These are phyloP conservation scores for Neelides sp. DNA, from an alignment of 1,140 invertebrate genomes.

Conservation along the genomic window DNA sequence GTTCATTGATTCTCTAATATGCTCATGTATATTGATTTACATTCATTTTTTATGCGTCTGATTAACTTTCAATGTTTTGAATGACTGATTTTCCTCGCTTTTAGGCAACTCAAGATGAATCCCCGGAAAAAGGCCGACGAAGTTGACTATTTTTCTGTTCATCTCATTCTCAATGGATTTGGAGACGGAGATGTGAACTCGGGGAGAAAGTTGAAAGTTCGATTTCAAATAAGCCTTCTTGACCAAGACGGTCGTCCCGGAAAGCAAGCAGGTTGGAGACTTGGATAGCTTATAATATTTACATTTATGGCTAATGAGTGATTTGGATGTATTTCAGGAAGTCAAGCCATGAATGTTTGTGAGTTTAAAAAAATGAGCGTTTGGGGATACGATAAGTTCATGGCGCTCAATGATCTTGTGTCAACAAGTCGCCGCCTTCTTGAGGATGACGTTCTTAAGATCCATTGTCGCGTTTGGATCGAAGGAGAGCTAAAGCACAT, in stretches of 20 bases:
- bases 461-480: conserved; percentile 29
- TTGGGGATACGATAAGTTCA: conserved; percentile 31
- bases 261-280: conserved; percentile 28
- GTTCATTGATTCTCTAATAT: no score
- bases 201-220: conserved; percentile 26
- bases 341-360: conserved; percentile 29
- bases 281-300: neutral
- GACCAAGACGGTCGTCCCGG: conserved; percentile 27
- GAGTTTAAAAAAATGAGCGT: conserved; percentile 29
- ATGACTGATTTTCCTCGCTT: neutral
- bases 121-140: conserved; percentile 29
- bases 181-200: conserved; percentile 20
- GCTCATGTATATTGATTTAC: neutral
- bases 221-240: conserved; percentile 29
- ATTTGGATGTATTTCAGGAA: conserved; percentile 21
- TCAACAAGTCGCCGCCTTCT: conserved; percentile 18
- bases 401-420: conserved; percentile 17
- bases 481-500: conserved; percentile 27
- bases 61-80: neutral
- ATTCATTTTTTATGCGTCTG: neutral
- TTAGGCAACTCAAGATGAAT: conserved; percentile 28
- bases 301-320: neutral
- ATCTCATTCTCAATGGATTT: conserved; percentile 25
- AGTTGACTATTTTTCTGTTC: conserved; percentile 29
- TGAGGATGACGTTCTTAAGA: conserved; percentile 26